Conservation (phyloP, 2,888 invertebrate genomes). For the Nephrotoma guestfalica region DNA sequence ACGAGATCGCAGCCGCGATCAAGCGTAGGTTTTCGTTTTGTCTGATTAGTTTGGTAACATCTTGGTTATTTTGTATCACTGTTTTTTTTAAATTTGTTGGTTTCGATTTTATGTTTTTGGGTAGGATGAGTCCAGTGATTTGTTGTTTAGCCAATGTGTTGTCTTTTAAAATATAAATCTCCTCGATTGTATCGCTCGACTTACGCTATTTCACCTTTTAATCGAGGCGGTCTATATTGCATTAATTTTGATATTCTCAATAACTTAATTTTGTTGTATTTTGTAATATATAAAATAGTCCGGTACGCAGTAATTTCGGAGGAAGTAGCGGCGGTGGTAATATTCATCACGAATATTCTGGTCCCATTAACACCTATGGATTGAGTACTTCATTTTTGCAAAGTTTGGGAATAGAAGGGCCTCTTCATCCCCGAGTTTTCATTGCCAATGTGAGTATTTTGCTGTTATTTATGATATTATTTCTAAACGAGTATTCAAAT, state of each 20-base stretch:
- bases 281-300: neutral
- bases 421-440: constrained; percentile 87
- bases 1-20: neutral
- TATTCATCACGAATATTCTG: neutral
- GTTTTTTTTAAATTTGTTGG: neutral
- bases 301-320: constrained; percentile 20
- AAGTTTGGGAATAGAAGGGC: constrained; percentile 83
- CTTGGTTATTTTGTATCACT: neutral
- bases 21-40: neutral
- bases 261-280: neutral
- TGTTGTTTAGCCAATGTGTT: neutral
- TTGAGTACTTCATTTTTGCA: constrained; percentile 88
- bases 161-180: neutral
- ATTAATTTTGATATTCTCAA: neutral
- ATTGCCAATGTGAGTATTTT: constrained; percentile 84
- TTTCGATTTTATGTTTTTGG: neutral
- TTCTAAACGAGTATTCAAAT: neutral
- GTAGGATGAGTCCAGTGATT: neutral
- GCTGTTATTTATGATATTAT: neutral
- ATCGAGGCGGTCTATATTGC: neutral
- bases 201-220: neutral
- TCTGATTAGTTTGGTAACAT: neutral
- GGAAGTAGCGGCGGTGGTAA: constrained; percentile 32
- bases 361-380: constrained; percentile 74
- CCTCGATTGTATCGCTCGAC: neutral